phyloP scores from a whole-genome alignment of 1,140 invertebrate species.

The Diprion similis region DNA sequence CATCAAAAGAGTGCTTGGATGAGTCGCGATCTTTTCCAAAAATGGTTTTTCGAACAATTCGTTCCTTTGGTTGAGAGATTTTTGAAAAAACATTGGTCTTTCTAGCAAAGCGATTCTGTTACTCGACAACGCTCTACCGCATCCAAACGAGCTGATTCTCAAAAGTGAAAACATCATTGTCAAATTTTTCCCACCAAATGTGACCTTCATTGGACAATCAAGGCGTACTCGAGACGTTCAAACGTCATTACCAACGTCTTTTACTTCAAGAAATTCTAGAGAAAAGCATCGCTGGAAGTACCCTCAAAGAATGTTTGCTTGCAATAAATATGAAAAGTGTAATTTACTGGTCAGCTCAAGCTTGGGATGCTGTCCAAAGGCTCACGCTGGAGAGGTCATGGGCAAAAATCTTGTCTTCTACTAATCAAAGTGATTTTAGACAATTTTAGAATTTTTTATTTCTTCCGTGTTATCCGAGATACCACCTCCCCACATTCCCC shows the following conservation, averaged over 20 bases:
- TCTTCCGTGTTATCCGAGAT: too few relatives aligned
- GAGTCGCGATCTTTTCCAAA: slow-evolving; percentile 27
- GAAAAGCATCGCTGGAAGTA: slow-evolving; percentile 27
- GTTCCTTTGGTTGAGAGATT: slow-evolving; percentile 46
- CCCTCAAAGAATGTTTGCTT: slow-evolving; percentile 33
- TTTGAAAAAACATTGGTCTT: slow-evolving; percentile 42
- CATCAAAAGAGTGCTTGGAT: slow-evolving; percentile 37
- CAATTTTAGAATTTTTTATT: too few relatives aligned
- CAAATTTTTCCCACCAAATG: slow-evolving; percentile 54
- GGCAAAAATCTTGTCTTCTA: slow-evolving; percentile 28
- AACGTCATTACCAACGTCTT: slow-evolving; percentile 40
- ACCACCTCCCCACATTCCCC: too few relatives aligned
- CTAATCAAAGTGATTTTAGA: slow-evolving; percentile 25
- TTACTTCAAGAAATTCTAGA: slow-evolving; percentile 35
- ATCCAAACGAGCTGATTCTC: slow-evolving; percentile 32
- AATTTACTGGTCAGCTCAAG: slow-evolving; percentile 36
- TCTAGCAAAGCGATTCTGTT: slow-evolving; percentile 50
- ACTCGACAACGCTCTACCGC: slow-evolving; percentile 50
- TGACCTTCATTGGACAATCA: slow-evolving; percentile 54
- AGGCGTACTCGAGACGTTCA: slow-evolving; percentile 50
- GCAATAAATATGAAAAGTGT: slow-evolving; percentile 36
- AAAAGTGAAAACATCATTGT: slow-evolving; percentile 44
- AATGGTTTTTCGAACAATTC: slow-evolving; percentile 38
- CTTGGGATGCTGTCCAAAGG: slow-evolving; percentile 31
- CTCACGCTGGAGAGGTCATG: slow-evolving; percentile 30